Conservation (phyloP, 2,113 vertebrate genomes). For the Aegotheles bennettii region DNA sequence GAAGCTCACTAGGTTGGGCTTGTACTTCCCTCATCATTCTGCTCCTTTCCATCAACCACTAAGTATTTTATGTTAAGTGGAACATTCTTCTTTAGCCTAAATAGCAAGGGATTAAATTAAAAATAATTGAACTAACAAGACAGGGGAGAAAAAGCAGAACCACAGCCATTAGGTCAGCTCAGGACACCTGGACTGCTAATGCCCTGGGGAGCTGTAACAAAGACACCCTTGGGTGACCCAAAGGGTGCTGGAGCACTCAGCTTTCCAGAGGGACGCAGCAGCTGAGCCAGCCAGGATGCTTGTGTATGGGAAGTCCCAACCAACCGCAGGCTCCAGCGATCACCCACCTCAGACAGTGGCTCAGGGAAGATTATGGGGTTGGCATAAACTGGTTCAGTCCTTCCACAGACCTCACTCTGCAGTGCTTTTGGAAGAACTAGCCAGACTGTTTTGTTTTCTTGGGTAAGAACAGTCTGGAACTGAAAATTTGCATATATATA, state of each 20-base stretch:
- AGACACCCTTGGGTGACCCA: not conserved
- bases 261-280: not conserved
- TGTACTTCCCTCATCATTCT: not conserved
- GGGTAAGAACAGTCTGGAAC: not conserved
- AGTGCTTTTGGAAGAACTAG: not conserved
- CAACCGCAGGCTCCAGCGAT: not conserved
- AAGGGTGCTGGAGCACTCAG: not conserved
- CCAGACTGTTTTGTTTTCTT: not conserved
- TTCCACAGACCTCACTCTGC: not conserved
- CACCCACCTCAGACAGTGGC: not conserved
- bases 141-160: not conserved
- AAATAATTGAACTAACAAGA: not conserved
- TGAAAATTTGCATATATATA: not conserved
- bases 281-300: not conserved
- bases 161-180: not conserved
- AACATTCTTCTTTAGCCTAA: not conserved
- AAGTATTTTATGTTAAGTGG: not conserved
- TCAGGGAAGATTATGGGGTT: accelerated
- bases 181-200: not conserved
- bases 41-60: not conserved
- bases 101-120: not conserved
- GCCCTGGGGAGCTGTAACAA: not conserved
- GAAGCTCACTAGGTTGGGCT: not conserved
- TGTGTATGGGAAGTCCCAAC: not conserved
- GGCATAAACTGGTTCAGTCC: not conserved